A percentile compares a stretch with the other conserved stretches of the same genome.
Conservation (phyloP, 2,888 invertebrate species). For the Cephus spinipes region DNA sequence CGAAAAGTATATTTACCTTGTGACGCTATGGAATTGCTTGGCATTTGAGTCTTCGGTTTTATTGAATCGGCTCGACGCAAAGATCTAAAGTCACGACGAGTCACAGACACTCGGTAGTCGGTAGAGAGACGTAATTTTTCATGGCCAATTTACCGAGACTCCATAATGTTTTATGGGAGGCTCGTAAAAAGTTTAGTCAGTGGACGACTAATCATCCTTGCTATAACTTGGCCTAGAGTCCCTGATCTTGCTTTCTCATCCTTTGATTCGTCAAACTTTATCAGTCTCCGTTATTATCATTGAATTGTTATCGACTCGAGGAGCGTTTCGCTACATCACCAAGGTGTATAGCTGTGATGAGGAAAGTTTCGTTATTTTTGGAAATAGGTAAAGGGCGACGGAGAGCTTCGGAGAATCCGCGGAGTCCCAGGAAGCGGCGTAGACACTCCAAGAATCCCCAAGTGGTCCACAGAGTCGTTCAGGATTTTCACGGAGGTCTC, state of each 20-base stretch:
- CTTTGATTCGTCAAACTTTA: neutral
- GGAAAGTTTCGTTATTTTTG: too few relatives aligned
- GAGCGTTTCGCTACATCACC: neutral
- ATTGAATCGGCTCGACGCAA: neutral
- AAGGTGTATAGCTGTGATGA: too few relatives aligned
- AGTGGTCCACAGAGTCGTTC: slow-evolving; percentile 38
- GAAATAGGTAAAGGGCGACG: slow-evolving; percentile 49
- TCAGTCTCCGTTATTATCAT: neutral
- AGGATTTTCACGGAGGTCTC: slow-evolving; percentile 47
- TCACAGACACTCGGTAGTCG: neutral
- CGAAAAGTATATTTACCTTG: neutral
- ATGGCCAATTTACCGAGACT: neutral
- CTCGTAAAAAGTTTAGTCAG: neutral
- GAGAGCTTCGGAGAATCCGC: slow-evolving; percentile 55
- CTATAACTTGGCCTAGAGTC: neutral
- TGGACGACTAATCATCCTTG: neutral
- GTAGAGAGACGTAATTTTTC: neutral
- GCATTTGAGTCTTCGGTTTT: neutral
- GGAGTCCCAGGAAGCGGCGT: slow-evolving; percentile 52
- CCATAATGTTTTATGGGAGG: neutral
- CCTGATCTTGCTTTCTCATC: neutral
- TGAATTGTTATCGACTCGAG: neutral
- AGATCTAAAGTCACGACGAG: neutral
- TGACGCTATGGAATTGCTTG: neutral
- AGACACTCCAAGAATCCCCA: slow-evolving; percentile 55